Conservation (phyloP, 2,113 vertebrate genomes). For the Eulemur macaco region DNA sequence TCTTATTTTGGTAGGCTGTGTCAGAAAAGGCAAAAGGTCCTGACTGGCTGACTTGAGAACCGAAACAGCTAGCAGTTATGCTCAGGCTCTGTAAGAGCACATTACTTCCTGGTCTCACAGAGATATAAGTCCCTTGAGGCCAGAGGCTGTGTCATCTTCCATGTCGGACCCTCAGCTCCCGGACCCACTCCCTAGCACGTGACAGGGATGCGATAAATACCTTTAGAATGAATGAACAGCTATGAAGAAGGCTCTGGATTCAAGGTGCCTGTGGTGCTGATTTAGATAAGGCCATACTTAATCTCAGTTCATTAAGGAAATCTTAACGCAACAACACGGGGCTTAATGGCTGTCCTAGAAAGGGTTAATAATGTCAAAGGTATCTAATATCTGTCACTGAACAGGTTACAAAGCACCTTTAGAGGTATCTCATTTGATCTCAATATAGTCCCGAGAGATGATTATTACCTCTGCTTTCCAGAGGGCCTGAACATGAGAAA, state of each 20-base stretch:
- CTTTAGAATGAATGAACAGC: background rate
- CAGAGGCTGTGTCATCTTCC: background rate
- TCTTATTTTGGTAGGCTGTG: background rate
- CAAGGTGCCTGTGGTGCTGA: background rate
- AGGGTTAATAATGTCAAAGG: background rate
- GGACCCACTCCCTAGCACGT: background rate
- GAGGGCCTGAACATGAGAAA: background rate
- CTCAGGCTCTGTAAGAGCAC: too few relatives aligned
- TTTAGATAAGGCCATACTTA: background rate
- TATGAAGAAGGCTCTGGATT: background rate
- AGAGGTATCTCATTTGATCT: background rate
- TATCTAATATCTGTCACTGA: background rate
- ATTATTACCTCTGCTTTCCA: background rate
- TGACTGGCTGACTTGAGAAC: background rate
- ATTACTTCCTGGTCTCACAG: background rate
- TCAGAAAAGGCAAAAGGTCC: background rate
- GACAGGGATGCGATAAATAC: background rate
- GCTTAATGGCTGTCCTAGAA: background rate
- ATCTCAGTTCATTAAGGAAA: background rate
- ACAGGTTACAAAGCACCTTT: background rate
- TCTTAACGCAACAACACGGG: background rate
- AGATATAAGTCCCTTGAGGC: accelerated
- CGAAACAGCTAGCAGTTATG: background rate
- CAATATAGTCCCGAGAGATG: background rate
- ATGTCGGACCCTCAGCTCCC: background rate